Percentiles rank a stretch among this genome's conserved stretches.
These are phyloP conservation scores for Leptopilina myrica DNA, from an alignment of 2,888 invertebrate species.

Conservation along the genomic window DNA sequence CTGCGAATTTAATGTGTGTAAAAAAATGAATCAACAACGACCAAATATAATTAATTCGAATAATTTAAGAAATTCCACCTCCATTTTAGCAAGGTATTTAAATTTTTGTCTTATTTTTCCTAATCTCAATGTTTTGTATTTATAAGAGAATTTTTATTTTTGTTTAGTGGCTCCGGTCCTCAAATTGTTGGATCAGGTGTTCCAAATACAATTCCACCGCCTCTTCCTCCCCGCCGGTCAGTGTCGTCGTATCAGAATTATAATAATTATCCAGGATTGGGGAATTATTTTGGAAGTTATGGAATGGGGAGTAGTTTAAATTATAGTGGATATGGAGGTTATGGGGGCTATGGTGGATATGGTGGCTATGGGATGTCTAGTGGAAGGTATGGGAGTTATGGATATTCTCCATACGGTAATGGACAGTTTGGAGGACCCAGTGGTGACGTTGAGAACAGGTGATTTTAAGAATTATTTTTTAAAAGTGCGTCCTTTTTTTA, in stretches of 20 bases:
- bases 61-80: constrained; percentile 64
- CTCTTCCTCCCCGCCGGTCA: constrained; percentile 69
- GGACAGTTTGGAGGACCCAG: constrained; percentile 68
- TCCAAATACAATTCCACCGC: constrained; percentile 63
- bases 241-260: constrained; percentile 60
- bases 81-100: constrained; percentile 61
- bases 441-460: constrained; percentile 83
- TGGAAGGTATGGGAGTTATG: constrained; percentile 76
- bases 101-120: not conserved
- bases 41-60: constrained; percentile 56
- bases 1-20: not conserved
- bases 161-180: constrained; percentile 46
- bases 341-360: constrained; percentile 52
- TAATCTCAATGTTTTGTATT: not conserved
- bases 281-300: constrained; percentile 65
- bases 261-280: constrained; percentile 57
- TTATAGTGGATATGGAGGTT: constrained; percentile 66
- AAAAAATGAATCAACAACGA: constrained; percentile 60
- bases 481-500: constrained; percentile 26
- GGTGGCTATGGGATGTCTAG: not conserved
- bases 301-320: constrained; percentile 63
- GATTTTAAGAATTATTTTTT: constrained; percentile 45
- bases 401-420: constrained; percentile 64
- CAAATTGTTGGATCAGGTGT: constrained; percentile 52
- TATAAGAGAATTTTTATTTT: not conserved